Conservation (phyloP, 1,140 invertebrate genomes). For the Mylabris phalerata region DNA sequence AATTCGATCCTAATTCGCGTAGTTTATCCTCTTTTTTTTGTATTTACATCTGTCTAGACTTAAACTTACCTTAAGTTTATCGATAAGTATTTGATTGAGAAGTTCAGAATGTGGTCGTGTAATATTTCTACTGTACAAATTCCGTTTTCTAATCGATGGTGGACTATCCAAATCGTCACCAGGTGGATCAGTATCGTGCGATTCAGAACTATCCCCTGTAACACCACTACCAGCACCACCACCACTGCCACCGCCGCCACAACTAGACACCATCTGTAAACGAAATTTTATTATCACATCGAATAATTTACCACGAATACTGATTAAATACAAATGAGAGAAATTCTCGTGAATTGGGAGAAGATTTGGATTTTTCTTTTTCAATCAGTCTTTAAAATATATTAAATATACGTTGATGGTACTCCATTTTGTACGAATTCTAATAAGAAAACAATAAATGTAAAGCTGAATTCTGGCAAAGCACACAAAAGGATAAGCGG, state of each 20-base stretch:
- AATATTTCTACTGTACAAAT: slow-evolving; percentile 14
- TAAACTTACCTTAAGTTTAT: slow-evolving; percentile 53
- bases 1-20: too few relatives aligned
- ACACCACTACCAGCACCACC: slow-evolving; percentile 30
- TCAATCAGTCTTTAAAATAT: too few relatives aligned
- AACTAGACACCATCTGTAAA: slow-evolving; percentile 49
- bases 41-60: too few relatives aligned
- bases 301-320: too few relatives aligned
- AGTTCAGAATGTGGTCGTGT: slow-evolving; percentile 54
- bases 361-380: too few relatives aligned
- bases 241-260: slow-evolving; percentile 45
- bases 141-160: slow-evolving; percentile 35
- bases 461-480: not conserved
- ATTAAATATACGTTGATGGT: too few relatives aligned
- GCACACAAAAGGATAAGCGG: slow-evolving; percentile 5
- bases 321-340: too few relatives aligned
- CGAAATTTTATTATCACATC: not conserved
- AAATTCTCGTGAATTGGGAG: too few relatives aligned
- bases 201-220: slow-evolving; percentile 54
- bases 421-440: too few relatives aligned
- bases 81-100: slow-evolving; percentile 54
- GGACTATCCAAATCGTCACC: slow-evolving; percentile 52
- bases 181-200: slow-evolving; percentile 53
- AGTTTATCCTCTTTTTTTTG: too few relatives aligned
- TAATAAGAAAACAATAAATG: too few relatives aligned